These are phyloP conservation scores for Orchesella cincta DNA, from an alignment of 1,140 invertebrate species.

Conservation along the genomic window DNA sequence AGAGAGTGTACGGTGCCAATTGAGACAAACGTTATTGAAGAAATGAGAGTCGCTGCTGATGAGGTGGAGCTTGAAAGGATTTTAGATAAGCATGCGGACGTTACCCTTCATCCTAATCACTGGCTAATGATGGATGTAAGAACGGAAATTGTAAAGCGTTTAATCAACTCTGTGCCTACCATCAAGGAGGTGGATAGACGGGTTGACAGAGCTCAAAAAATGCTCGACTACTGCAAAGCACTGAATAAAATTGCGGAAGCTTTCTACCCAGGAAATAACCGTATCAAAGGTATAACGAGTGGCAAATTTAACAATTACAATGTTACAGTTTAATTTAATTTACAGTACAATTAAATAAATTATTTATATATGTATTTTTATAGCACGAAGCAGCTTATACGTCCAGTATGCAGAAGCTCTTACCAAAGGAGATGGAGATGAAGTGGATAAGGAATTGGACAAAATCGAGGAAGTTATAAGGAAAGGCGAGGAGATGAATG, in stretches of 20 bases:
- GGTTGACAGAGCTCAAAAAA: slow-evolving; percentile 22
- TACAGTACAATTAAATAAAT: slow-evolving; percentile 7
- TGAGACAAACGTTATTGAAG: slow-evolving; percentile 33
- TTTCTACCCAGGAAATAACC: slow-evolving; percentile 38
- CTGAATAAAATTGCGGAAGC: slow-evolving; percentile 20
- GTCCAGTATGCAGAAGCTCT: slow-evolving; percentile 29
- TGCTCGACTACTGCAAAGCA: slow-evolving; percentile 25
- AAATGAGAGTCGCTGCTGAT: slow-evolving; percentile 30
- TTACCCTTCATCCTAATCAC: slow-evolving; percentile 39
- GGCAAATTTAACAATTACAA: no score
- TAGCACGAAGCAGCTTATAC: slow-evolving; percentile 33
- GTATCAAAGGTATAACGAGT: slow-evolving; percentile 39
- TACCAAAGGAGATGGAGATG: slow-evolving; percentile 24
- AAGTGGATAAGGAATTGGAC: slow-evolving; percentile 36
- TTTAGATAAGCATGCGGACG: slow-evolving; percentile 25
- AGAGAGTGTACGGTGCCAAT: slow-evolving; percentile 31
- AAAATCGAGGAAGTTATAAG: slow-evolving; percentile 42
- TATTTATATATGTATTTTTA: not conserved
- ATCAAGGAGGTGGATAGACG: slow-evolving; percentile 19
- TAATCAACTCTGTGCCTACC: slow-evolving; percentile 31
- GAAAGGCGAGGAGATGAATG: slow-evolving; percentile 37
- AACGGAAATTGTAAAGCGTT: slow-evolving; percentile 38
- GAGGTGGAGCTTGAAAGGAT: slow-evolving; percentile 30
- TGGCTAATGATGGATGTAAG: slow-evolving; percentile 40
- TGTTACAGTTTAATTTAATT: not conserved